Conservation (phyloP, 2,888 invertebrate species). For the Drosophila austrosaltans region DNA sequence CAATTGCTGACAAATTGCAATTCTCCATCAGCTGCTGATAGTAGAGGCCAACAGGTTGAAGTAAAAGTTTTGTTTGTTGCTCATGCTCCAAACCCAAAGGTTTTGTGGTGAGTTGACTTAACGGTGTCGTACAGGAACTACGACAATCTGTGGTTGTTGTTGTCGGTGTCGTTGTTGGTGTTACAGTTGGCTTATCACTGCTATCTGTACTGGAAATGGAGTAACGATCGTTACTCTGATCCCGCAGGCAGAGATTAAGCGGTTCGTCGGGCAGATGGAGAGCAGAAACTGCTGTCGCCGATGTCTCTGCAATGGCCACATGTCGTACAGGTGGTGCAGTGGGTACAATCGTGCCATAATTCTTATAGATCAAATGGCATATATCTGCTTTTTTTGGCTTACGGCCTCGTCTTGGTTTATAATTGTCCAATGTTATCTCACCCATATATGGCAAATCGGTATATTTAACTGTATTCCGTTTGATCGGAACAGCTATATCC, state of each 20-base stretch:
- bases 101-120: conserved; percentile 12
- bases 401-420: conserved; percentile 92
- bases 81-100: conserved; percentile 85
- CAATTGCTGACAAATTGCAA: conserved; percentile 78
- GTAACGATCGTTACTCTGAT: conserved; percentile 83
- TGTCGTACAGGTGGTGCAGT: conserved; percentile 15
- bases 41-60: conserved; percentile 91
- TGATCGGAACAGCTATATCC: conserved; percentile 26
- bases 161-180: conserved; percentile 60
- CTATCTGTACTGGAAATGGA: conserved; percentile 82
- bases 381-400: conserved; percentile 97
- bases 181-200: conserved; percentile 66
- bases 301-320: conserved; percentile 32
- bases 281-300: background rate
- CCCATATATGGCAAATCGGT: conserved; percentile 96
- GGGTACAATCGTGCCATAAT: conserved; percentile 93
- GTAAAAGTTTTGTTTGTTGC: conserved; percentile 85
- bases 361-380: conserved; percentile 95
- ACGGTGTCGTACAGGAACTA: conserved; percentile 53
- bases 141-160: conserved; percentile 67
- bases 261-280: conserved; percentile 86
- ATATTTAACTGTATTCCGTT: conserved; percentile 87
- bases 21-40: conserved; percentile 89
- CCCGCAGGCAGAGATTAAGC: conserved; percentile 92
- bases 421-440: conserved; percentile 94